phyloP scores from a whole-genome alignment of 2,888 invertebrate species.

The Tetramorium bicarinatum region DNA sequence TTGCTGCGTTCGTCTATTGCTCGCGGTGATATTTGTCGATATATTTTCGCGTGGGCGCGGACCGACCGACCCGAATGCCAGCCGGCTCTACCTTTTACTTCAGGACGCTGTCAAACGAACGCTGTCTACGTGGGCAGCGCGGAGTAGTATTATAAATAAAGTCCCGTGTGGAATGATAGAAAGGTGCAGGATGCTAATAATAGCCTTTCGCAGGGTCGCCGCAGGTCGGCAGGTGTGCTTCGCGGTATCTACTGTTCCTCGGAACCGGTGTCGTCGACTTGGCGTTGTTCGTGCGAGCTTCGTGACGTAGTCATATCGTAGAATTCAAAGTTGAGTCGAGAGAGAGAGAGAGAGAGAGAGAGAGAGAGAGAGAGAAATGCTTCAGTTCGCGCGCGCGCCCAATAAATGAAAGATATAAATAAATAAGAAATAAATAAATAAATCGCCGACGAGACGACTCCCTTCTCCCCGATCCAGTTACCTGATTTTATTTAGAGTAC shows the following conservation, averaged over 20 bases:
- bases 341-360: conserved; percentile 9
- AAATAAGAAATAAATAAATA: not conserved
- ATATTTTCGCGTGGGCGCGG: conserved; percentile 70
- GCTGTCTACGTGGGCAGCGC: conserved; percentile 73
- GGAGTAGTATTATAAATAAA: conserved; percentile 73
- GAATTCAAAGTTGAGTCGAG: not conserved
- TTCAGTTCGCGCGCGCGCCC: not conserved
- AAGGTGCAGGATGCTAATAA: conserved; percentile 79
- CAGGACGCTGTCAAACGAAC: conserved; percentile 32
- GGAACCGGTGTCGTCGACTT: conserved; percentile 12
- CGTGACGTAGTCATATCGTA: conserved; percentile 7
- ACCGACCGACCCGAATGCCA: conserved; percentile 69
- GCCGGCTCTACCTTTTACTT: conserved; percentile 61
- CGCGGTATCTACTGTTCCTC: conserved; percentile 37
- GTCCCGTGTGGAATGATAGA: conserved; percentile 77
- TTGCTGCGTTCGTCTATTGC: conserved; percentile 47
- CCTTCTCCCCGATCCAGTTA: conserved; percentile 1
- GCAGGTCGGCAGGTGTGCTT: conserved; percentile 72
- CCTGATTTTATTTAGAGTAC: conserved; percentile 38
- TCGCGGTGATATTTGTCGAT: conserved; percentile 62
- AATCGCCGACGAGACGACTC: not conserved
- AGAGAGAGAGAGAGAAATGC: not conserved
- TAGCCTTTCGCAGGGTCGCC: conserved; percentile 68
- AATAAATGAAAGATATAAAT: not conserved
- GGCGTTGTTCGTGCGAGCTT: not conserved